Evolutionary conservation across 2,888 invertebrate species (phyloP).

Genomic region (Celastrina argiolus): DNA sequence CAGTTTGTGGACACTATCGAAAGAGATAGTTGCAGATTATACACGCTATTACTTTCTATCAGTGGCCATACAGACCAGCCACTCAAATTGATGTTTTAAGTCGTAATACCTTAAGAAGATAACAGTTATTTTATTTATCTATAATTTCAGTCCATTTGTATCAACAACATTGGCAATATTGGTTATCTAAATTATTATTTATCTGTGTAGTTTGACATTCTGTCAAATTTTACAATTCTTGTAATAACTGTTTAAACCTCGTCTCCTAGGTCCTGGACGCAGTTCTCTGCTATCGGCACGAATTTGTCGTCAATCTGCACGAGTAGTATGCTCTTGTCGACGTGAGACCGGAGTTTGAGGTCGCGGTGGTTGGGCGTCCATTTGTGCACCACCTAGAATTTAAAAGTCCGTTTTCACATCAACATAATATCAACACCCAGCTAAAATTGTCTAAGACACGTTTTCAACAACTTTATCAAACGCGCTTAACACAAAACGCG

Average conservation of each 20-base stretch:
- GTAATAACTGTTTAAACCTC: conserved; percentile 67
- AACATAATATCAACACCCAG: too few relatives aligned
- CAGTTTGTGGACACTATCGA: not conserved
- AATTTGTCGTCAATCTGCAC: conserved; percentile 95
- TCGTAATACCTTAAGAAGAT: not conserved
- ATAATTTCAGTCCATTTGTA: not conserved
- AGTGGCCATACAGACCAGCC: not conserved
- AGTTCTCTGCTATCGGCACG: conserved; percentile 94
- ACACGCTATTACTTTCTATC: not conserved
- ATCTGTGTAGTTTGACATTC: not conserved
- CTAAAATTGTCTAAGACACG: too few relatives aligned
- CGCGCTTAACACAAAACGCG: too few relatives aligned
- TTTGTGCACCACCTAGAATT: conserved; percentile 87
- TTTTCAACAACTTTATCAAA: too few relatives aligned
- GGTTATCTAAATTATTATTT: not conserved
- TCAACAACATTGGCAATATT: not conserved
- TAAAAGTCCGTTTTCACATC: too few relatives aligned
- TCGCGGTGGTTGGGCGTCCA: conserved; percentile 97
- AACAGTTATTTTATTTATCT: not conserved
- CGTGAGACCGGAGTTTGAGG: conserved; percentile 90
- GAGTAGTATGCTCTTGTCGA: conserved; percentile 93
- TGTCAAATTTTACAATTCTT: not conserved
- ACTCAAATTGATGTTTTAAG: not conserved
- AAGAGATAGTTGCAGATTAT: not conserved
- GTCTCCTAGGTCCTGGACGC: conserved; percentile 87